Evolutionary conservation across 1,140 invertebrate genomes (phyloP).

Genomic region (Orchestia grillus): DNA sequence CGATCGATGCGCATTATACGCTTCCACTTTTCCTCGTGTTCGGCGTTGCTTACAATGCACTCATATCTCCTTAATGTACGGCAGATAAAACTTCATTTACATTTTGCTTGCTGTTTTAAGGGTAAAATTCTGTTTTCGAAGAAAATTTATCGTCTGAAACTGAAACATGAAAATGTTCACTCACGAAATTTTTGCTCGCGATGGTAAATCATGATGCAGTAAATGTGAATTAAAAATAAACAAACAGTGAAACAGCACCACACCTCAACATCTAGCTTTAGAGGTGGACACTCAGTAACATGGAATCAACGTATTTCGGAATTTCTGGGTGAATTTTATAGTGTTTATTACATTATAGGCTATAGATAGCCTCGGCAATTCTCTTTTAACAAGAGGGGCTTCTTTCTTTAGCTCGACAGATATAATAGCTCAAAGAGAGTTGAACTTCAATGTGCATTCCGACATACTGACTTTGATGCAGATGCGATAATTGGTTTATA

Average conservation of each 20-base stretch:
- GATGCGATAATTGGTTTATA: neutral
- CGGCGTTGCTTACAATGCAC: neutral
- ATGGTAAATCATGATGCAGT: neutral
- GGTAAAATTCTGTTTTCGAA: neutral
- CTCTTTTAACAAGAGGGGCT: neutral
- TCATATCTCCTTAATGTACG: no score
- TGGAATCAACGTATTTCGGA: neutral
- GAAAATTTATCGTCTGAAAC: neutral
- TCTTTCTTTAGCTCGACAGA: neutral
- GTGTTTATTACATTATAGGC: no score
- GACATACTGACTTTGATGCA: neutral
- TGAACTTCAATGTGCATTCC: neutral
- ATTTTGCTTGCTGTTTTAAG: neutral
- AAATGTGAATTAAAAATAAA: neutral
- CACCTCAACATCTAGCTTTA: neutral
- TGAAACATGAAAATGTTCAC: neutral
- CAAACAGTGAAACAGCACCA: neutral
- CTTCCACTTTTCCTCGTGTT: neutral
- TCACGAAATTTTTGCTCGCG: neutral
- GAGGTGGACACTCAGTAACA: neutral
- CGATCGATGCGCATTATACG: no score
- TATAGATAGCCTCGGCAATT: neutral
- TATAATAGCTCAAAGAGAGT: neutral
- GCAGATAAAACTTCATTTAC: neutral
- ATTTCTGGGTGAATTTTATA: no score